Percentiles rank a stretch among this genome's conserved stretches.
phyloP scores from a whole-genome alignment of 1,140 invertebrate species.

The Oreohelix idahoensis region DNA sequence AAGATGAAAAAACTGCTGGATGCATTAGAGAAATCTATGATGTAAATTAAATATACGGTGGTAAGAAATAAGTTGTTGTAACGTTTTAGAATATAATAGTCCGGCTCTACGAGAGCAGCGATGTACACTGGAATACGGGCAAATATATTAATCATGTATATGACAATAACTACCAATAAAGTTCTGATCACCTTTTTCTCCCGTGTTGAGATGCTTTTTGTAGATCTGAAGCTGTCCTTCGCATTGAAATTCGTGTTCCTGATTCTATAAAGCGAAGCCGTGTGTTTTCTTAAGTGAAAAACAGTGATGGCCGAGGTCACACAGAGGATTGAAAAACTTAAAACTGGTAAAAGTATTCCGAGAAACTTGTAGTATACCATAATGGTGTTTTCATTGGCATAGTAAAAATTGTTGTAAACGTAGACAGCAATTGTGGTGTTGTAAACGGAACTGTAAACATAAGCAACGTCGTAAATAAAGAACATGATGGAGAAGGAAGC shows the following conservation, averaged over 20 bases:
- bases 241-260: neutral
- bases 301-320: neutral
- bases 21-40: neutral
- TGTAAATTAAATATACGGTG: neutral
- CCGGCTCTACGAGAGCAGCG: neutral
- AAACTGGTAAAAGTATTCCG: neutral
- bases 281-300: neutral
- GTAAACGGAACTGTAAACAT: neutral
- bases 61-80: neutral
- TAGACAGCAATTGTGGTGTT: slow-evolving; percentile 19
- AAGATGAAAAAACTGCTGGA: slow-evolving; percentile 7
- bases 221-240: neutral
- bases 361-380: slow-evolving; percentile 18
- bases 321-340: neutral
- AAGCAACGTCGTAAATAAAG: slow-evolving; percentile 16
- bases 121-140: slow-evolving; percentile 4
- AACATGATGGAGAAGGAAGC: neutral
- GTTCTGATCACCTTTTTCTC: neutral
- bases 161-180: neutral
- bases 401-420: slow-evolving; percentile 21
- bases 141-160: neutral
- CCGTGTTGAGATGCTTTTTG: neutral
- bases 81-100: neutral
- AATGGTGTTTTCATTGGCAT: neutral
- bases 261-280: neutral